Percentiles rank a stretch among this genome's conserved stretches.
phyloP scores from a whole-genome alignment of 2,113 vertebrate species.

The Perognathus longimembris region DNA sequence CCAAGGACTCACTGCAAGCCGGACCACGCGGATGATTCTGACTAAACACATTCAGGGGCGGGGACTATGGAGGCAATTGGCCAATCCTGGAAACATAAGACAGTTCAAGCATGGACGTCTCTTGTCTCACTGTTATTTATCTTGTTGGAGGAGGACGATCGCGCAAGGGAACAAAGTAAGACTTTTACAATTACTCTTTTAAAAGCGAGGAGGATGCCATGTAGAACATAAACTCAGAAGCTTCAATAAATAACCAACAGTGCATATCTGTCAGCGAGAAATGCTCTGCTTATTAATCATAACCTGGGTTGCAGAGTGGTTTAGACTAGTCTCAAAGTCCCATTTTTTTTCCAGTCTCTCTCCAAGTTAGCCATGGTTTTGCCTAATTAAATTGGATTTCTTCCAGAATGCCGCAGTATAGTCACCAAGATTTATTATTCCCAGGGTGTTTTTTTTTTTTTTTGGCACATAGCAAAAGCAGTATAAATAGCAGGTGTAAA shows the following conservation, averaged over 20 bases:
- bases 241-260: constrained; percentile 68
- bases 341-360: constrained; percentile 67
- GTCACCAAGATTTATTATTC: constrained; percentile 70
- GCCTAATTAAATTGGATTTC: constrained; percentile 77
- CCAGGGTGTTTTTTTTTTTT: constrained; percentile 61
- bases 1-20: background rate
- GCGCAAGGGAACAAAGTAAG: constrained; percentile 23
- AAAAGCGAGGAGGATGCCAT: constrained; percentile 13
- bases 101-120: constrained; percentile 20
- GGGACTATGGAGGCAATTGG: constrained; percentile 38
- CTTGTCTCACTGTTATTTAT: constrained; percentile 49
- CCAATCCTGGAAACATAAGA: background rate
- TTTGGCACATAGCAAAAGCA: background rate
- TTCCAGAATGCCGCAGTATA: constrained; percentile 52
- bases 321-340: constrained; percentile 67
- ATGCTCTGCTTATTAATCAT: constrained; percentile 80
- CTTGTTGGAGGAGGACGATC: constrained; percentile 69
- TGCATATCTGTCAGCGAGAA: constrained; percentile 65
- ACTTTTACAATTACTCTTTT: constrained; percentile 26
- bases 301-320: constrained; percentile 72
- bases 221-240: constrained; percentile 48
- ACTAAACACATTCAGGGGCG: background rate
- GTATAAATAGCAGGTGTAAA: constrained; percentile 65
- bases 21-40: constrained; percentile 34
- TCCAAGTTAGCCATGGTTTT: constrained; percentile 62